A percentile compares a stretch with the other conserved stretches of the same genome.
Evolutionary conservation across 2,888 invertebrate species (phyloP).

Genomic region (Periphyllus acericola): DNA sequence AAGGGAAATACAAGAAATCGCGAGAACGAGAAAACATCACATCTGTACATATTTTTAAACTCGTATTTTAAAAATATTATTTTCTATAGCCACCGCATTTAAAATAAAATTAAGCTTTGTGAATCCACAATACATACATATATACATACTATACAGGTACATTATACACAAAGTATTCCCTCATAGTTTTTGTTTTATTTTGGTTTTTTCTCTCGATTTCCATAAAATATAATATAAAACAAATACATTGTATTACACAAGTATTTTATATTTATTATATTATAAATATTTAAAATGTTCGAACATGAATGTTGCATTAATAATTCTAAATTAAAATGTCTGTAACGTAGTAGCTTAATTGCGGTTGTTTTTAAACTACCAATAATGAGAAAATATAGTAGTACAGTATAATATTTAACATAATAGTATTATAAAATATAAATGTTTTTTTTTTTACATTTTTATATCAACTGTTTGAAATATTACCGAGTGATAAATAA

Average conservation of each 20-base stretch:
- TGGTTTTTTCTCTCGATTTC: not conserved
- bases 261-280: not conserved
- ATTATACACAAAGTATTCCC: not conserved
- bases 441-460: not conserved
- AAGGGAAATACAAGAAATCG: too few species aligned
- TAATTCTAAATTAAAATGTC: slow-evolving; percentile 11
- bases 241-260: not conserved
- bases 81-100: not conserved
- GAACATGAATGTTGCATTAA: not conserved
- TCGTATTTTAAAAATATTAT: not conserved
- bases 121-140: not conserved
- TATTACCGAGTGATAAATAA: not conserved
- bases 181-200: too few species aligned
- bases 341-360: slow-evolving; percentile 1
- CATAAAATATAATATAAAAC: not conserved
- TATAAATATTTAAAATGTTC: slow-evolving; percentile 10
- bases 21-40: not conserved
- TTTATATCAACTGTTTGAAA: not conserved
- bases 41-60: not conserved
- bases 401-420: not conserved
- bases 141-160: too few species aligned
- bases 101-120: not conserved
- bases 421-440: not conserved
- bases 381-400: slow-evolving; percentile 29
- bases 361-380: not conserved